phyloP scores from a whole-genome alignment of 2,888 invertebrate species.

The Epirrhoe tristata region DNA sequence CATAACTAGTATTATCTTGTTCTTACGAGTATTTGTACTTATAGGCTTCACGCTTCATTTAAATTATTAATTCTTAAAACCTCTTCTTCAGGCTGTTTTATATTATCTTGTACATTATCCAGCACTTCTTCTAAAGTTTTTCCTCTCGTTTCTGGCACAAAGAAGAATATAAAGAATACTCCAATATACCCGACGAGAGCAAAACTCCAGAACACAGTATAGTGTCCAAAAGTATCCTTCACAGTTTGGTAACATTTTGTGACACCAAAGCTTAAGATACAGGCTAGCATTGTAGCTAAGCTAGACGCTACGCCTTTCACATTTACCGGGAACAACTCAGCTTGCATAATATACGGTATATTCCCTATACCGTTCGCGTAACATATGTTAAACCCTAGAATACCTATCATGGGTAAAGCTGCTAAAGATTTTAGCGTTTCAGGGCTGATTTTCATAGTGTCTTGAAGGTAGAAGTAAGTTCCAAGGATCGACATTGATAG shows the following conservation, averaged over 20 bases:
- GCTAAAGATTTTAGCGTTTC: constrained; percentile 69
- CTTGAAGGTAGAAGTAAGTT: constrained; percentile 83
- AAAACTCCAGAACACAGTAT: constrained; percentile 86
- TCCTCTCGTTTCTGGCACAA: constrained; percentile 87
- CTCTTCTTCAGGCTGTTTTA: constrained; percentile 55
- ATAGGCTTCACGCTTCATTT: constrained; percentile 25
- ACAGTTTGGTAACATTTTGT: constrained; percentile 86
- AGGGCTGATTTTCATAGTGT: constrained; percentile 63
- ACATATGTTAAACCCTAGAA: constrained; percentile 85
- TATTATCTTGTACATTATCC: constrained; percentile 74
- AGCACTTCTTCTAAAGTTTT: constrained; percentile 87
- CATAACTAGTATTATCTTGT: too few species aligned
- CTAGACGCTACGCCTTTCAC: constrained; percentile 87
- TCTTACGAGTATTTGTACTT: neutral
- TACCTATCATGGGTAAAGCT: constrained; percentile 82
- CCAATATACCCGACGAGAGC: constrained; percentile 83
- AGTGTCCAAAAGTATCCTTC: constrained; percentile 83
- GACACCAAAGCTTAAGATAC: constrained; percentile 84
- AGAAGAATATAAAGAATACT: constrained; percentile 82
- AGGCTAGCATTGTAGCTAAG: constrained; percentile 83
- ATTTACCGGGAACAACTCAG: constrained; percentile 87
- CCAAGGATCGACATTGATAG: constrained; percentile 80
- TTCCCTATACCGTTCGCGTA: constrained; percentile 86
- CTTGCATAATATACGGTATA: constrained; percentile 86
- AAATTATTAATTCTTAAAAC: constrained; percentile 46